These are phyloP conservation scores for Microctenopoma stevenorrisi DNA, from an alignment of 2,797 vertebrate genomes.

Conservation along the genomic window DNA sequence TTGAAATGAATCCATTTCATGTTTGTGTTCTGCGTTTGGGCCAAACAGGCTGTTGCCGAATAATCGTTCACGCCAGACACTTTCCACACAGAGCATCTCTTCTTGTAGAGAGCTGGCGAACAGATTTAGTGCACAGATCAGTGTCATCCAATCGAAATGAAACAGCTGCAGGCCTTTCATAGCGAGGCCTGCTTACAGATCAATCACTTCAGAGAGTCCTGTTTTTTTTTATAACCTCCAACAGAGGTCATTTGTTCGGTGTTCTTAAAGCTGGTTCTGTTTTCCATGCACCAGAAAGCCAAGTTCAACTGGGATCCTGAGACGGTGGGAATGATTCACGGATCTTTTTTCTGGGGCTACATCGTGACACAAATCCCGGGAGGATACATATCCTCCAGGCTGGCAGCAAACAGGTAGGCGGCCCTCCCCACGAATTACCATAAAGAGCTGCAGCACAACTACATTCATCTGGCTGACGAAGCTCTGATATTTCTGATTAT, in stretches of 20 bases:
- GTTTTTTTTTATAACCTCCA: not conserved
- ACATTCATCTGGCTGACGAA: not conserved
- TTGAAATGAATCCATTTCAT: not conserved
- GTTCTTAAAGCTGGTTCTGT: not conserved
- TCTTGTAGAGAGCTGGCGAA: not conserved
- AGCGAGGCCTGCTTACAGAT: not conserved
- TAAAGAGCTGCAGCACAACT: not conserved
- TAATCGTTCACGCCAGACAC: not conserved
- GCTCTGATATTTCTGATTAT: not conserved
- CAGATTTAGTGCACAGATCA: not conserved
- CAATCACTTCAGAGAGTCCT: not conserved
- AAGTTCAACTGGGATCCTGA: conserved; percentile 99
- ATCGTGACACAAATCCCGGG: conserved; percentile 98
- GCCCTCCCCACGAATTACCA: conserved; percentile 6
- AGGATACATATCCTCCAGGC: conserved; percentile 94
- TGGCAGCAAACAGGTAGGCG: conserved; percentile 96
- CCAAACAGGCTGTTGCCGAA: not conserved
- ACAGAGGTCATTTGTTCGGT: not conserved
- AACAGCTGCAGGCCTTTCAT: conserved; percentile 3
- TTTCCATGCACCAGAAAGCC: conserved; percentile 87
- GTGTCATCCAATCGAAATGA: conserved; percentile 21
- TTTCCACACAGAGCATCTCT: not conserved
- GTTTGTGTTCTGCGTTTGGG: not conserved
- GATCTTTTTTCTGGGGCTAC: conserved; percentile 99
- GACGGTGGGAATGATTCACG: conserved; percentile 97